Percentiles rank a stretch among this genome's conserved stretches.
phyloP scores from a whole-genome alignment of 2,888 invertebrate genomes.

The Osedax fenrisi region DNA sequence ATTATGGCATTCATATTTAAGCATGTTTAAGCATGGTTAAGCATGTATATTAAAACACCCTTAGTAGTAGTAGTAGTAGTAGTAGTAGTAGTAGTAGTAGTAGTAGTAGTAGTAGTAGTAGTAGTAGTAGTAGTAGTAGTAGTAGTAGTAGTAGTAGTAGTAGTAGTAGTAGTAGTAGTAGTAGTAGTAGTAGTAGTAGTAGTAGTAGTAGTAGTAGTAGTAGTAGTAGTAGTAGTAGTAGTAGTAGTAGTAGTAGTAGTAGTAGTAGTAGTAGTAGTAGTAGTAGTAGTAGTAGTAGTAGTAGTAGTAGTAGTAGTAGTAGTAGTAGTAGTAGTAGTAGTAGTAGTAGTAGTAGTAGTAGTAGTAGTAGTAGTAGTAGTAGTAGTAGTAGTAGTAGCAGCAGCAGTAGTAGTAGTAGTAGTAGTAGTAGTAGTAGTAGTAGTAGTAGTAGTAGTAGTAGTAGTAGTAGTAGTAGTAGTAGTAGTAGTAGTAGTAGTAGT shows the following conservation, averaged over 20 bases:
- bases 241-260: neutral
- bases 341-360: too few relatives aligned
- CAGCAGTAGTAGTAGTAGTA: neutral
- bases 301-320: neutral
- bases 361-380: neutral
- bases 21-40: too few relatives aligned
- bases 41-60: too few relatives aligned
- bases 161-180: neutral
- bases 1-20: too few relatives aligned
- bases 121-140: neutral
- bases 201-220: neutral
- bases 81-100: neutral
- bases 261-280: neutral
- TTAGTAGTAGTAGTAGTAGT: neutral
- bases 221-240: neutral
- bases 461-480: neutral
- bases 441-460: conserved; percentile 1
- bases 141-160: neutral
- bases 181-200: neutral
- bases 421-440: neutral
- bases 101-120: neutral
- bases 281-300: neutral
- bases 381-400: neutral
- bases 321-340: too few relatives aligned
- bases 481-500: neutral